Base-by-base conservation (phyloP, 2,113 vertebrate genomes). In the Taurulus bubalis region DNA sequence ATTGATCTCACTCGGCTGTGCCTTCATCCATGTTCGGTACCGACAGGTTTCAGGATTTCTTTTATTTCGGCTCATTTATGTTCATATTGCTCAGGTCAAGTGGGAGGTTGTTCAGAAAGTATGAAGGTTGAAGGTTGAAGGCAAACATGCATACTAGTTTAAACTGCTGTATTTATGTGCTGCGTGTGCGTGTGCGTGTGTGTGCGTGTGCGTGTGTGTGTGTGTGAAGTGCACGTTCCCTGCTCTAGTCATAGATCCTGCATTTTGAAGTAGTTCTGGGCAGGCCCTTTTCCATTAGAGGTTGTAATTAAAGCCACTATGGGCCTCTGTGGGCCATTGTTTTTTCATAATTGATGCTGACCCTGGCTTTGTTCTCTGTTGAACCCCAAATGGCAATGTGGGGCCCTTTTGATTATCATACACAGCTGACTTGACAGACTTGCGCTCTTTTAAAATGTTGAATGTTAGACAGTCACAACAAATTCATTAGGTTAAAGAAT, bases 261-360 rank as follows among this genome's bases (percentile, higher is more conserved):
- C 66, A 69, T 83, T 85, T 74, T 85, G 47, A 85, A 89, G 68
- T 72, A 60, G 60, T 79, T 69, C 63, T 60, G 40, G 15, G 14
- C 63, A 66, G 45, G 42, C 36, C 26, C 65, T 89, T 79, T 70
- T 72, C 66, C 60, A 69, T 72, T 68, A 47, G 16, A 15, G 66
- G 22, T 32, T 88, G 68, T 91, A 91, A 91, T 93, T 93, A 90
- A 87, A 92, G 69, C 38, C 11, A 56, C 69, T 53, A 56, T 70
- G 73, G 76, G 80, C 79, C 84, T 90, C 77, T 71, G 77, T 53
- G 59, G 83, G 69, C 87, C 68, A 79, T 84, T 90, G 90, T 89
- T 89, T 92, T 42, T 26, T 84, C 71, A 63, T 80, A 92, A 92
- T 90, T 88, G 85, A 81, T 84, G 47, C 10, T 77, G 89, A 79